These are phyloP conservation scores for Plumapathes pennacea DNA, from an alignment of 92 coral and sea anemone species.

Conservation along the genomic window DNA sequence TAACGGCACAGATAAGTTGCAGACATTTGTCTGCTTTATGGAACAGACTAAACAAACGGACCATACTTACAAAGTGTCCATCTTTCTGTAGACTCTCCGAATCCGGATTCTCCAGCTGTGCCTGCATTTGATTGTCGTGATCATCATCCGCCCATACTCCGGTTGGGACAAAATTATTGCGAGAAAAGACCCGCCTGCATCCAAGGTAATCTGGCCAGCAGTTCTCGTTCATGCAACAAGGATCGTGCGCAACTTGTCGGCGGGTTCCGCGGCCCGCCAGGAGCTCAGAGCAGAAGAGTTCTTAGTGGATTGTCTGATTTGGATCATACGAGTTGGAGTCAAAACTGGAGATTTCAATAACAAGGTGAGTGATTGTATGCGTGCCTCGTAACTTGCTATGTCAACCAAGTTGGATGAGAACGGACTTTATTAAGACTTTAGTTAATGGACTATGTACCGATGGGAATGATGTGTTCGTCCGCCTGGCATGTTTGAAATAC, in stretches of 20 bases:
- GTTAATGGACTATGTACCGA: too few species aligned
- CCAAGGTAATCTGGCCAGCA: slow-evolving; percentile 70
- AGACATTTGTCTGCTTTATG: background rate
- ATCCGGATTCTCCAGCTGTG: slow-evolving; percentile 75
- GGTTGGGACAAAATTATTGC: slow-evolving; percentile 90
- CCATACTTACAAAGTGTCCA: background rate
- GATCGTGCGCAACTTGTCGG: slow-evolving; percentile 89
- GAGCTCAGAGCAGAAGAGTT: slow-evolving; percentile 83
- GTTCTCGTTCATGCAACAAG: slow-evolving; percentile 83
- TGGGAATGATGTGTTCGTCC: too few species aligned
- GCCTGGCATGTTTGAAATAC: too few species aligned
- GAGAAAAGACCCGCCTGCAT: slow-evolving; percentile 61
- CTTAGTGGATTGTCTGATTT: slow-evolving; percentile 81
- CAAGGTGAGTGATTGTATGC: slow-evolving; percentile 54
- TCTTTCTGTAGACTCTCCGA: slow-evolving; percentile 65
- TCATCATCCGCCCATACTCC: slow-evolving; percentile 78
- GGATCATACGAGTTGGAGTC: slow-evolving; percentile 74
- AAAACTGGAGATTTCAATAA: slow-evolving; percentile 66
- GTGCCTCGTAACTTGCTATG: background rate
- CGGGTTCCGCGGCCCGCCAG: slow-evolving; percentile 88
- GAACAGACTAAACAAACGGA: background rate
- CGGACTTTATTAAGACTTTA: too few species aligned
- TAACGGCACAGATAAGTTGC: too few species aligned
- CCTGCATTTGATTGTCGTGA: slow-evolving; percentile 77
- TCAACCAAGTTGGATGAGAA: too few species aligned